phyloP scores from a whole-genome alignment of 1,140 invertebrate species.

The Zaprionus vittiger region DNA sequence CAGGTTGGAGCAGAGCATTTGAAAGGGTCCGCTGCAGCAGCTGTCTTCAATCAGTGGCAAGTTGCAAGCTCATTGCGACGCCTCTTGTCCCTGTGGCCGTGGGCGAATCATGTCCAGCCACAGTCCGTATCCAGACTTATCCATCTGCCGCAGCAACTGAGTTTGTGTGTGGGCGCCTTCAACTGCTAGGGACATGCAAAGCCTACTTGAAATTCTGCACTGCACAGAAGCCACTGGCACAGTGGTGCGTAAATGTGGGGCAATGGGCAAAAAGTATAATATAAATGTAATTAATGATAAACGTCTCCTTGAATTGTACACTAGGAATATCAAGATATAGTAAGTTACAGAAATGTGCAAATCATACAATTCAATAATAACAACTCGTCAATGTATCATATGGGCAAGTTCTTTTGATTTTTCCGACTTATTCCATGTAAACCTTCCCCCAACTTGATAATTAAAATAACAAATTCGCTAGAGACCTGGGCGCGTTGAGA shows the following conservation, averaged over 20 bases:
- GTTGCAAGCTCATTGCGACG: slow-evolving; percentile 66
- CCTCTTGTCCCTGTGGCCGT: slow-evolving; percentile 28
- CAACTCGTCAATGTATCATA: not conserved
- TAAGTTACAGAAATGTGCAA: not conserved
- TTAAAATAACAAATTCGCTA: not conserved
- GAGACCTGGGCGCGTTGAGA: not conserved
- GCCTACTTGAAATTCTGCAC: slow-evolving; percentile 33
- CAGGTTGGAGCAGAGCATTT: slow-evolving; percentile 5
- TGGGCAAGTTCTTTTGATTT: no score
- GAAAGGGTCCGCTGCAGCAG: slow-evolving; percentile 20
- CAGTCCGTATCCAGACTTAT: not conserved
- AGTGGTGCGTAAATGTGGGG: not conserved
- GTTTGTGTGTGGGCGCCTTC: slow-evolving; percentile 36
- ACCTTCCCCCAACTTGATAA: not conserved
- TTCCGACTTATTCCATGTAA: no score
- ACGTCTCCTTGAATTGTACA: not conserved
- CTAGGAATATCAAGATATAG: not conserved
- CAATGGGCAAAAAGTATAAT: not conserved
- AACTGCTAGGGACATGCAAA: slow-evolving; percentile 42
- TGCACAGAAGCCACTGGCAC: slow-evolving; percentile 13
- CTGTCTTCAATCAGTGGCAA: slow-evolving; percentile 37
- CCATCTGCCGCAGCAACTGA: not conserved
- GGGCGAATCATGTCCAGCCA: slow-evolving; percentile 35
- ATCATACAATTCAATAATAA: not conserved
- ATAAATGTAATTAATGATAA: not conserved